These are phyloP conservation scores for Epizoanthus illoricatus DNA, from an alignment of 92 coral and sea anemone species.

Conservation along the genomic window DNA sequence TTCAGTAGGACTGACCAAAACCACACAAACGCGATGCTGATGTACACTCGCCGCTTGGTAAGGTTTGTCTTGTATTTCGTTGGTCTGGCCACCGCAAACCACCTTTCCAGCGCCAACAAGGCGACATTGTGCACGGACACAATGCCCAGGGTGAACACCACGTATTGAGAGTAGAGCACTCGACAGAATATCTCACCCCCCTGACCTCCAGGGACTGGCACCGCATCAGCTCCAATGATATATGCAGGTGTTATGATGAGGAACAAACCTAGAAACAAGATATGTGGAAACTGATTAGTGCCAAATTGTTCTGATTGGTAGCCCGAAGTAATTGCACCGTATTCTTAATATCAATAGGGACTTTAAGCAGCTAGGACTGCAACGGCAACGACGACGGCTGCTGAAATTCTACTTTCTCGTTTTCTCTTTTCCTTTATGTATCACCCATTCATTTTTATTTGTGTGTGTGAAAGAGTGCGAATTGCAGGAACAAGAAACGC, in stretches of 20 bases:
- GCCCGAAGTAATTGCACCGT: too few relatives aligned
- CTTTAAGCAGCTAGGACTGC: too few relatives aligned
- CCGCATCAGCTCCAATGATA: slow-evolving; percentile 66
- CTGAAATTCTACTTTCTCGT: too few relatives aligned
- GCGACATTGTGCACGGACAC: slow-evolving; percentile 82
- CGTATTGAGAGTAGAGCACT: slow-evolving; percentile 69
- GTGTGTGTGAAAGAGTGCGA: too few relatives aligned
- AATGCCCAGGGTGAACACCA: slow-evolving; percentile 75
- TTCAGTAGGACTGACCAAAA: slow-evolving; percentile 30
- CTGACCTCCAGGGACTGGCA: slow-evolving; percentile 75
- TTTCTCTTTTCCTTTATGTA: too few relatives aligned
- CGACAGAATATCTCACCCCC: slow-evolving; percentile 90
- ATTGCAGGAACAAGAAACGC: too few relatives aligned
- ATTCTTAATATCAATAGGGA: too few relatives aligned
- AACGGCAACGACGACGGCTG: too few relatives aligned
- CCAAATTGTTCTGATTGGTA: too few relatives aligned
- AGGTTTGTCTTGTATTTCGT: slow-evolving; percentile 60
- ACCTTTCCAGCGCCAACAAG: slow-evolving; percentile 72
- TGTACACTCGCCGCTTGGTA: slow-evolving; percentile 47
- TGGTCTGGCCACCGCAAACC: slow-evolving; percentile 74
- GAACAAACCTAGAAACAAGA: slow-evolving; percentile 55
- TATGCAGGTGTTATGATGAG: slow-evolving; percentile 71
- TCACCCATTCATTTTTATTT: too few relatives aligned
- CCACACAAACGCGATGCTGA: slow-evolving; percentile 39
- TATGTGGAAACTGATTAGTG: not conserved